Percentiles rank a stretch among this genome's conserved stretches.
These are phyloP conservation scores for Trachemys scripta DNA, from an alignment of 2,113 vertebrate species.

Conservation along the genomic window DNA sequence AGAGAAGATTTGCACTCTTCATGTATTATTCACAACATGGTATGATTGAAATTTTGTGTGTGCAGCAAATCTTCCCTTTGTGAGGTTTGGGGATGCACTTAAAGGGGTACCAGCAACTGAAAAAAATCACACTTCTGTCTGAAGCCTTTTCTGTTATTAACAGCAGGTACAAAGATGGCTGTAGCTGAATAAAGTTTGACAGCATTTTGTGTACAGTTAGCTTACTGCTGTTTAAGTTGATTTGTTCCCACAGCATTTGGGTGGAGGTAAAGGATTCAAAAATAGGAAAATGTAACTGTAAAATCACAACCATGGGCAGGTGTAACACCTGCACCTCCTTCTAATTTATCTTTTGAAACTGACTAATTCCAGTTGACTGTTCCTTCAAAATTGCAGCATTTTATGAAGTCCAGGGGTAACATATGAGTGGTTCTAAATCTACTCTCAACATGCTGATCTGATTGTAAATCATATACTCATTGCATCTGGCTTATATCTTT, in stretches of 20 bases:
- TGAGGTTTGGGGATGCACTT: neutral
- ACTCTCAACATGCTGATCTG: neutral
- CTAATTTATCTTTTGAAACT: neutral
- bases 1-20: neutral
- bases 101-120: neutral
- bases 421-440: neutral
- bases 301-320: neutral
- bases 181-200: neutral
- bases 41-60: neutral
- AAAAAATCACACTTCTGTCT: neutral
- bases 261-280: neutral
- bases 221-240: rapidly evolving
- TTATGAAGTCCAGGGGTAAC: rapidly evolving
- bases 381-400: too few species aligned
- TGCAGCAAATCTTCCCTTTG: neutral
- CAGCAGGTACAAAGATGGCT: neutral
- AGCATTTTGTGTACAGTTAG: neutral
- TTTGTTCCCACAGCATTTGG: rapidly evolving
- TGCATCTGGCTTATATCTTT: neutral
- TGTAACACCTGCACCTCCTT: neutral
- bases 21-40: neutral
- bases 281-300: rapidly evolving
- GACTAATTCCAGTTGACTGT: rapidly evolving
- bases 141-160: neutral
- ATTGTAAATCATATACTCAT: neutral